Conservation (phyloP, 2,888 invertebrate genomes). For the Heterodera filipjevi region DNA sequence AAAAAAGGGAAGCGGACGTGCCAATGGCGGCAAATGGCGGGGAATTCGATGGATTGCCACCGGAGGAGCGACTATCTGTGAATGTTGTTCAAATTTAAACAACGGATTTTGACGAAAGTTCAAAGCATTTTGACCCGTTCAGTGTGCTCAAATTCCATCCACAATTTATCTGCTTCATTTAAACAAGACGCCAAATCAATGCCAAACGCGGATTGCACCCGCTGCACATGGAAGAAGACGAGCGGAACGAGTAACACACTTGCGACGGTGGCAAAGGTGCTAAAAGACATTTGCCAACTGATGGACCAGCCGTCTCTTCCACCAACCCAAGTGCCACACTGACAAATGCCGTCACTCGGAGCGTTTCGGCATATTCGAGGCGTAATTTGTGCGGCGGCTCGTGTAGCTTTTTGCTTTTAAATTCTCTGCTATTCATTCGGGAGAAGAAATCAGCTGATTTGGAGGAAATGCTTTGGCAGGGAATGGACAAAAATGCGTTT, state of each 20-base stretch:
- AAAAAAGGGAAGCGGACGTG: background rate
- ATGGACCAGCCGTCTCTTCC: background rate
- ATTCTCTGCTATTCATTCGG: background rate
- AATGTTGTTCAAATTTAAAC: background rate
- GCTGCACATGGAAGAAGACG: constrained; percentile 38
- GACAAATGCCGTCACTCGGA: constrained; percentile 28
- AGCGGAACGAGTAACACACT: constrained; percentile 38
- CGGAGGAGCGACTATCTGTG: background rate
- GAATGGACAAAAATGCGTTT: background rate
- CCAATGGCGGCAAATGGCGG: background rate
- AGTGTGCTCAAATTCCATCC: constrained; percentile 31
- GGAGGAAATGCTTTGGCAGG: background rate
- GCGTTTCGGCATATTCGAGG: constrained; percentile 27
- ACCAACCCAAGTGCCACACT: constrained; percentile 28
- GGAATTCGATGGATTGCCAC: background rate
- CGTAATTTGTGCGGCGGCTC: background rate
- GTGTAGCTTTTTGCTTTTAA: background rate
- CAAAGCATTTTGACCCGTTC: constrained; percentile 27
- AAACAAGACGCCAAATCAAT: constrained; percentile 35
- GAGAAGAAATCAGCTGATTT: background rate
- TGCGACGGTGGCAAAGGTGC: constrained; percentile 35
- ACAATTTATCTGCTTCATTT: constrained; percentile 26
- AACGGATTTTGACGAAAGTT: background rate
- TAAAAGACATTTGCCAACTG: background rate
- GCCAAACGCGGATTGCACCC: constrained; percentile 32